Base-by-base conservation (phyloP, 2,113 vertebrate genomes). In the Arizona elegans region DNA sequence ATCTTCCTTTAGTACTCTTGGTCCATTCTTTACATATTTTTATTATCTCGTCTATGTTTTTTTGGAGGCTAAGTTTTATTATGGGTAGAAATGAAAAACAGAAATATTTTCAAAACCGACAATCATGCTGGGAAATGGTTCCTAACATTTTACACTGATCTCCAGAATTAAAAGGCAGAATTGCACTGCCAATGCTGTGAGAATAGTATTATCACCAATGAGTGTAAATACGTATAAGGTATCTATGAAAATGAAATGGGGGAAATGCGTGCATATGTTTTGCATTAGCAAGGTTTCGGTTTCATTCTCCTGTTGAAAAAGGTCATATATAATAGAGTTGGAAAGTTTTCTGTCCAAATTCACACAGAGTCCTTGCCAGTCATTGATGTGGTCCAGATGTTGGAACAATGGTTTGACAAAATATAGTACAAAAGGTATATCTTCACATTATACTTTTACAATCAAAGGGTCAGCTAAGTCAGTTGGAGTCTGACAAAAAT, bases 11-110 rank as follows among this genome's bases (percentile, higher is more conserved):
- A 92, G 92, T 3, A 87, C 91, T 90, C 43, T 92, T 65, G 92
- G 75, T 70, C 9, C 86, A 90, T 92, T 95, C 92, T 29, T 89
- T 55, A 70, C 91, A 89, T 93, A 91, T 88, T 94, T 94, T 43
- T 70, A 85, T 7, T 93, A 91, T 56, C 70, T 91, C 1, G 1
- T 56, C 54, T 90, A 19, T 90, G 75, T 81, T 21, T 93, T 93
- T 95, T 94, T 58, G 54, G 91, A 93, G 92, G 92, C 94, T 26
- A 59, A 87, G 47, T 87, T 43, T 52, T 95, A 89, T 90, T 54
- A 88, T 86, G 90, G 55, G 33, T 6, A 10, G 90, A 91, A 6
- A 21, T 93, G 91, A 54, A 81, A 58, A 29, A 86, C 54, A 87
- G 47, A 52, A 29, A n/a, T 50, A 86, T 75, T 88, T 56, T 92